Percentiles rank a stretch among this genome's conserved stretches.
phyloP scores from a whole-genome alignment of 2,113 vertebrate species.

The Platysteira castanea region DNA sequence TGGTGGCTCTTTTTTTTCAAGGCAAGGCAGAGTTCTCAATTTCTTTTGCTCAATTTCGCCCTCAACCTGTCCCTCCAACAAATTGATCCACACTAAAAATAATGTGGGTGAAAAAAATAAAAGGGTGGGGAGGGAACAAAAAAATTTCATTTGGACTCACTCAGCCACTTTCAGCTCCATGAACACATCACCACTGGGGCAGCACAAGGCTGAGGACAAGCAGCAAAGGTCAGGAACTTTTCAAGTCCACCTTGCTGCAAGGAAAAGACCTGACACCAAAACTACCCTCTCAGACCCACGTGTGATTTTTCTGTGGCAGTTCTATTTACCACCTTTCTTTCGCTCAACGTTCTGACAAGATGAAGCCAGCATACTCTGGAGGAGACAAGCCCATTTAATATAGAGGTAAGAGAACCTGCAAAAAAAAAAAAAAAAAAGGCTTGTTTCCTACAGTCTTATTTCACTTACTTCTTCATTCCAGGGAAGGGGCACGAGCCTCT shows the following conservation, averaged over 20 bases:
- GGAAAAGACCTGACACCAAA: background rate
- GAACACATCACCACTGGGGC: rapidly evolving
- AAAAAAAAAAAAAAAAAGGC: background rate
- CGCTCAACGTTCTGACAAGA: background rate
- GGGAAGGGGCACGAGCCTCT: background rate
- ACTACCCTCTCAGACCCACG: background rate
- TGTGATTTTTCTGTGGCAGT: background rate
- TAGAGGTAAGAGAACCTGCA: background rate
- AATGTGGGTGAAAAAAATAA: background rate
- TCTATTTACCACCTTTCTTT: background rate
- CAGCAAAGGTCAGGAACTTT: background rate
- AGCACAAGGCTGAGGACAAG: background rate
- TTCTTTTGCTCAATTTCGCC: background rate
- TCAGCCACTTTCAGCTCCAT: background rate
- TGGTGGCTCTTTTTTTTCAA: background rate
- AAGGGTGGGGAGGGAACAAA: background rate
- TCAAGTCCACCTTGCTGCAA: rapidly evolving
- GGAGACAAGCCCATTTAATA: background rate
- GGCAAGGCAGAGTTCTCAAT: background rate
- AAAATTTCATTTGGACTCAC: background rate
- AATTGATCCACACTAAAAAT: background rate
- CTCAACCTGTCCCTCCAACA: background rate
- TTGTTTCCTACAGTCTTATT: background rate
- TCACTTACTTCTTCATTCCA: background rate
- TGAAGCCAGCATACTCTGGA: background rate